A percentile compares a stretch with the other conserved stretches of the same genome.
Evolutionary conservation across 2,888 invertebrate species (phyloP).

Genomic region (Drosophila mimica): DNA sequence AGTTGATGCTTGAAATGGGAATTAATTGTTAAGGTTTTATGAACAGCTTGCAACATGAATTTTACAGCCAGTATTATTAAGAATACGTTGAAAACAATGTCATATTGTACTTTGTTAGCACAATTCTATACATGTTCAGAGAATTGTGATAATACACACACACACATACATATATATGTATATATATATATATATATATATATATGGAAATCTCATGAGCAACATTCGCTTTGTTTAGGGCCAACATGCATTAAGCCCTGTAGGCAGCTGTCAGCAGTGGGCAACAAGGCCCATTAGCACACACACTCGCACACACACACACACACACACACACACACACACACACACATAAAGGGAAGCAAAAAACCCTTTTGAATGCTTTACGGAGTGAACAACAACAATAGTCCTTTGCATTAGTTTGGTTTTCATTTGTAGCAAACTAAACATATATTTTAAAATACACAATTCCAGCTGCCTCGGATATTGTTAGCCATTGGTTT

Average conservation of each 20-base stretch:
- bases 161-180: neutral
- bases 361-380: conserved; percentile 47
- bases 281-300: conserved; percentile 41
- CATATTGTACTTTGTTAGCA: conserved; percentile 18
- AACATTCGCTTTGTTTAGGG: conserved; percentile 61
- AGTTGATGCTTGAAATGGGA: neutral
- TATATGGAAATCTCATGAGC: conserved; percentile 26
- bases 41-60: neutral
- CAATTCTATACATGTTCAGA: conserved; percentile 6
- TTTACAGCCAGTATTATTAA: conserved; percentile 30
- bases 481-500: conserved; percentile 2
- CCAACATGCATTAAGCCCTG: conserved; percentile 54
- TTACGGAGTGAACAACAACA: conserved; percentile 39
- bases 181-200: neutral
- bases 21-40: conserved; percentile 1
- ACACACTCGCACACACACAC: conserved; percentile 2
- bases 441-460: conserved; percentile 30
- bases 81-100: conserved; percentile 39
- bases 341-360: neutral
- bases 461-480: conserved; percentile 23
- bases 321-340: neutral
- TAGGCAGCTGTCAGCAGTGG: conserved; percentile 57
- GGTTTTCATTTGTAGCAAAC: conserved; percentile 39
- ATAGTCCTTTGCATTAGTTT: conserved; percentile 52
- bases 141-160: conserved; percentile 28